phyloP scores from a whole-genome alignment of 2,113 vertebrate genomes.

The Rhegmatorhina hoffmannsi region DNA sequence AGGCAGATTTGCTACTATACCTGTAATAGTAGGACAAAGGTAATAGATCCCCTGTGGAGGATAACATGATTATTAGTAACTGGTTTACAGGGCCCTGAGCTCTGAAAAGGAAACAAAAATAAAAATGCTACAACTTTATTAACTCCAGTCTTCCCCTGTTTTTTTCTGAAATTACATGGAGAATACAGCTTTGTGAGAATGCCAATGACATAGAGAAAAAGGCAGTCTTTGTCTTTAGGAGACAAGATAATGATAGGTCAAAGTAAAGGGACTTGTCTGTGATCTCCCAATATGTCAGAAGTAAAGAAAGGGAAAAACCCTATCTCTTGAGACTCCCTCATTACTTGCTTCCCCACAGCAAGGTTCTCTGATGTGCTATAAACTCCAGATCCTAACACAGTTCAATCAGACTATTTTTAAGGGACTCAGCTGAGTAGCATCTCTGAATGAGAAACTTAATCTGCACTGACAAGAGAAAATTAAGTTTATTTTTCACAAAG shows the following conservation, averaged over 20 bases:
- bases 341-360: neutral
- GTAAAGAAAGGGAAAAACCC: neutral
- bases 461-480: slow-evolving; percentile 26
- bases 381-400: neutral
- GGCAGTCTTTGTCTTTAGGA: neutral
- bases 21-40: neutral
- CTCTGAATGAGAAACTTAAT: slow-evolving; percentile 24
- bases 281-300: neutral
- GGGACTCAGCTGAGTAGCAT: neutral
- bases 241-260: neutral
- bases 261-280: neutral
- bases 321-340: neutral
- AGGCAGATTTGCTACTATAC: neutral
- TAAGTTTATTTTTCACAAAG: slow-evolving; percentile 36
- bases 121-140: neutral
- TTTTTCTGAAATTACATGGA: neutral
- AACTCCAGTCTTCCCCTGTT: neutral
- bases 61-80: neutral
- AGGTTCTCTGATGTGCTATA: neutral
- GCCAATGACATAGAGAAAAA: neutral
- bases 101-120: neutral
- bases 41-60: neutral
- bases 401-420: neutral
- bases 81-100: neutral
- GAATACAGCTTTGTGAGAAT: neutral